Evolutionary conservation across 2,888 invertebrate species (phyloP).

Genomic region (Pachliopta kotzebuea): DNA sequence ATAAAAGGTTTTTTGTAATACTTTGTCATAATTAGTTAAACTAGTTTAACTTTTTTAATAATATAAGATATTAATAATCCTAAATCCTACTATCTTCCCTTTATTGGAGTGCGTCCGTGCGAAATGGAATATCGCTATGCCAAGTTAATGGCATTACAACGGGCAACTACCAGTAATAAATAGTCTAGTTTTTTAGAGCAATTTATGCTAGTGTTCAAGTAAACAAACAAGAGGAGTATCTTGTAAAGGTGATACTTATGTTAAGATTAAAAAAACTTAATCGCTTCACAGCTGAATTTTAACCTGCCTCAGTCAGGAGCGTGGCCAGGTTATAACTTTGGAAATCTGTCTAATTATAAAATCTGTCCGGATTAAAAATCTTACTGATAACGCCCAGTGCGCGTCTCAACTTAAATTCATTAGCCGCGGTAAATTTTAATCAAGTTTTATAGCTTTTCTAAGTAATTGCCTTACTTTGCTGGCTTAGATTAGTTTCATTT

Average conservation of each 20-base stretch:
- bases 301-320: background rate
- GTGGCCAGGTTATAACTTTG: background rate
- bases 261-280: background rate
- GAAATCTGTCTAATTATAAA: background rate
- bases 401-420: slow-evolving; percentile 10
- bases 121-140: no score
- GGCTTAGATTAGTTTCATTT: background rate
- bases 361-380: background rate
- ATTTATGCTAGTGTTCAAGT: no score
- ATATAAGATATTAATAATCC: no score
- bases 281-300: slow-evolving; percentile 3
- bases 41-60: no score
- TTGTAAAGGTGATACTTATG: background rate
- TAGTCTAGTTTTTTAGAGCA: no score
- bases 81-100: no score
- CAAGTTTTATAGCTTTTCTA: slow-evolving; percentile 3
- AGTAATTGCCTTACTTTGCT: background rate
- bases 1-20: no score
- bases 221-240: no score
- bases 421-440: slow-evolving; percentile 12
- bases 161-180: no score
- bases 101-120: no score
- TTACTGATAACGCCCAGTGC: background rate
- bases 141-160: no score
- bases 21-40: no score